Base-by-base conservation (phyloP, 2,113 vertebrate species). In the Crotophaga sulcirostris region DNA sequence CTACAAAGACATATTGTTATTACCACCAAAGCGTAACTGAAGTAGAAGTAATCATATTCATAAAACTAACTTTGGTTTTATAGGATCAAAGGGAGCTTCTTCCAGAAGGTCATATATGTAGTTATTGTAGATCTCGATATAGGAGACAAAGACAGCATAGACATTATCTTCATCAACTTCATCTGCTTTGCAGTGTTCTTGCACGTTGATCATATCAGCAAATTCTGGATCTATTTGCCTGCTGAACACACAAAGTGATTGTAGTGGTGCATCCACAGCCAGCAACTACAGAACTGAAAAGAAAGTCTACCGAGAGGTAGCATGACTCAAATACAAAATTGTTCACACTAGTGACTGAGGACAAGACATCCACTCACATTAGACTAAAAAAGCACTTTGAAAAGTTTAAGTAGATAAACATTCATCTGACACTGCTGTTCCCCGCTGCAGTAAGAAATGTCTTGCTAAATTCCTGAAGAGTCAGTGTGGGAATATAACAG, bases 91-190 rank as follows among this genome's bases (percentile, higher is more conserved):
- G 0, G 98, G 98, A 24, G 97, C 62, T 59, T 99, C 99, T 84
- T 99, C 99, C 63, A 99, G 95, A 10, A 99, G 99, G 94, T 99
- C 99, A 40, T 99, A 99, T 78, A 99, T 99, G 86, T 99, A 99
- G 97, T 99, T 99, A 96, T 99, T 99, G 96, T 99, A 99, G 95
- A 99, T 99, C 97, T 99, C 99, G 3, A 99, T 98, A 76, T 99
- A 99, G 72, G 99, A 99, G 40, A 99, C 99, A 92, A 99, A 99
- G 11, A 99, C 98, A 16, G 98, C 98, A 94, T 99, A 99, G 82
- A 99, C 99, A 24, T 98, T 99, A 76, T 99, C 99, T 92, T 99
- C 99, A 64, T 99, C 99, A 21, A 99, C 97, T 4, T 98, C 98
- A 18, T 98, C 98, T 16, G 93, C 98, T 95, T 97, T 98, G 96